Evolutionary conservation across 1,140 invertebrate species (phyloP).

Genomic region (Nasonia vitripennis): DNA sequence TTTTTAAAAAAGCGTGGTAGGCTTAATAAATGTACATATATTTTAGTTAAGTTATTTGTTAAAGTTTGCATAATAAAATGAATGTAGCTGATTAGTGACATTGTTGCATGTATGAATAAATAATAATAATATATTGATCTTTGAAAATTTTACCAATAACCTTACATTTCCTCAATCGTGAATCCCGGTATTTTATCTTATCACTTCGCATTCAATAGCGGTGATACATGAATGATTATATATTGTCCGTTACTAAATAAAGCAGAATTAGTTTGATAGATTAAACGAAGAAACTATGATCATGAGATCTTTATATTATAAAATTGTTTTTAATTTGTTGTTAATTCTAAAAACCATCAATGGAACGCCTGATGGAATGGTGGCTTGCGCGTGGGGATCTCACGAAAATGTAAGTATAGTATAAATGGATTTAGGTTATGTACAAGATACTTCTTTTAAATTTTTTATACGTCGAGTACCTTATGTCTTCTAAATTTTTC

Average conservation of each 20-base stretch:
- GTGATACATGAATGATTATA: neutral
- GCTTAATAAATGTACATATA: no score
- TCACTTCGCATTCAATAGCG: neutral
- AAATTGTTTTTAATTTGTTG: neutral
- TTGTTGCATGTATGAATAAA: no score
- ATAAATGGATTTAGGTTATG: neutral
- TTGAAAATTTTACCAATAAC: no score
- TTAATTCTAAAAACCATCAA: neutral
- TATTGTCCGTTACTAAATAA: neutral
- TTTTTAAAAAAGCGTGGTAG: no score
- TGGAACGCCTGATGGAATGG: neutral
- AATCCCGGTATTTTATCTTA: constrained; percentile 22
- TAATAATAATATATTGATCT: no score
- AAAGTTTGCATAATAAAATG: no score
- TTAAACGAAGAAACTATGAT: neutral
- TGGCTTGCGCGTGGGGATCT: neutral
- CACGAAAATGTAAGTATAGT: neutral
- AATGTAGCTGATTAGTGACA: no score
- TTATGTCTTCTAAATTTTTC: no score
- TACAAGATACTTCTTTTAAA: neutral
- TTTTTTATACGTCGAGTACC: no score
- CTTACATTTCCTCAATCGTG: neutral
- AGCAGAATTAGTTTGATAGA: neutral
- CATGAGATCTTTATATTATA: neutral
- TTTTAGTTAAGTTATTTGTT: no score